Evolutionary conservation across 1,140 invertebrate genomes (phyloP).

Genomic region (Calliopsis andreniformis): DNA sequence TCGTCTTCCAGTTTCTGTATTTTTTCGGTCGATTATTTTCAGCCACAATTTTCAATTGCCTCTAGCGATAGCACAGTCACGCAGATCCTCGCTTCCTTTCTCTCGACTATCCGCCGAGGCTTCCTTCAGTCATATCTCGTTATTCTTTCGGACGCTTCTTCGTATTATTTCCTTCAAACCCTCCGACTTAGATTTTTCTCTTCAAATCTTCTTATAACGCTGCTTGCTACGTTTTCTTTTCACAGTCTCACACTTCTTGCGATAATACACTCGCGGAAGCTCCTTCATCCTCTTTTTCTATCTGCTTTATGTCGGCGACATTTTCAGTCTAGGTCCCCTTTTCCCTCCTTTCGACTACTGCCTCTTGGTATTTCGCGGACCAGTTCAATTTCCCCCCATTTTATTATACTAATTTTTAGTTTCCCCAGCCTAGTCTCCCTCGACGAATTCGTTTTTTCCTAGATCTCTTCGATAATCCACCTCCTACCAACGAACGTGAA

Average conservation of each 20-base stretch:
- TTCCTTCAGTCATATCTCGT: slow-evolving; percentile 18
- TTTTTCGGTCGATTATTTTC: not conserved
- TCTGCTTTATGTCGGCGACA: not conserved
- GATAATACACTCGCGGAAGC: not conserved
- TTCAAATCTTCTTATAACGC: slow-evolving; percentile 35
- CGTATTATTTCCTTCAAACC: slow-evolving; percentile 30
- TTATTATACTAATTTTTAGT: too few species aligned
- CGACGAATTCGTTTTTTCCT: not conserved
- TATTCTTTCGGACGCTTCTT: slow-evolving; percentile 22
- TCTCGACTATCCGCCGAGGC: not conserved
- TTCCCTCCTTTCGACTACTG: too few species aligned
- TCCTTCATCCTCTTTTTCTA: not conserved
- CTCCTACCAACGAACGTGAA: too few species aligned
- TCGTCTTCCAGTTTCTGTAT: not conserved
- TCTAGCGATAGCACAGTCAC: not conserved
- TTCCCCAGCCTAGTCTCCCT: not conserved
- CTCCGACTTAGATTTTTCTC: slow-evolving; percentile 3
- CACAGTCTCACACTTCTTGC: slow-evolving; percentile 13
- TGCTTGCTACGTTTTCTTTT: slow-evolving; percentile 36
- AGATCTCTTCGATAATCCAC: not conserved
- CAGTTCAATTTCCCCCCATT: too few species aligned
- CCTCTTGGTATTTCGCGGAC: too few species aligned
- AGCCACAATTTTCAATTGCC: slow-evolving; percentile 6
- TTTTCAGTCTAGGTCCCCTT: too few species aligned
- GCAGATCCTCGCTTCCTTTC: not conserved